Base-by-base conservation (phyloP, 2,888 invertebrate genomes). In the Mythimna lalbum region DNA sequence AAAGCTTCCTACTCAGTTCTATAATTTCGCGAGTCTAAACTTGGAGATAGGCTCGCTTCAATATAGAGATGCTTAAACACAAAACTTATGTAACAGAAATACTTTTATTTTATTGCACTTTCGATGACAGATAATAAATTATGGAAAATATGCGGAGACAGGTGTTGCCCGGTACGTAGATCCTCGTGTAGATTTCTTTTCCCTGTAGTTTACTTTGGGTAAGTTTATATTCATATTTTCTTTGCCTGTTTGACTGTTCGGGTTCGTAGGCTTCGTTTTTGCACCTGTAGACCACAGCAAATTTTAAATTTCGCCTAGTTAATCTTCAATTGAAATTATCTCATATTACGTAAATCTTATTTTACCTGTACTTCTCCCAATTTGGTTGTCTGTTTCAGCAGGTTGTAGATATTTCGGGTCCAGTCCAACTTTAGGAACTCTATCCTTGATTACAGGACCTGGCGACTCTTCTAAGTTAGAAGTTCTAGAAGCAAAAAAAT, bases 71-170 rank as follows among this genome's bases (percentile, higher is more conserved):
- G 33, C 33, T 9, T n/a, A 23, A 27, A 43, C 12, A 39, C 12
- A 7, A 73, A 27, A 55, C 1, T 47, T 10, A n/a, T n/a, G n/a
- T n/a, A 36, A 59, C 12, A 33, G 6, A 57, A 52, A 53, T 63
- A 57, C 52, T 59, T 36, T 56, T 47, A 57, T 61, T 80, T 76
- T 68, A 83, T 83, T 82, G 75, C 78, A 78, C 75, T 59, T 61
- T 60, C 56, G 12, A 57, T 50, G 56, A 78, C 65, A 63, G 31
- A 66, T 65, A 71, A 65, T 50, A 61, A 66, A 60, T 78, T 78
- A 85, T 63, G 93, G 95, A 86, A 96, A 96, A 88, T 96, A 96
- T 39, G 96, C 96, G 6, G 96, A 96, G 4, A 95, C 93, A 2
- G 96, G 95, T 4, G 96, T 96, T 5, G 91, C 85, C 55, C 95